A percentile compares a stretch with the other conserved stretches of the same genome.
These are phyloP conservation scores for Lycocorax pyrrhopterus DNA, from an alignment of 2,113 vertebrate species.

Conservation along the genomic window DNA sequence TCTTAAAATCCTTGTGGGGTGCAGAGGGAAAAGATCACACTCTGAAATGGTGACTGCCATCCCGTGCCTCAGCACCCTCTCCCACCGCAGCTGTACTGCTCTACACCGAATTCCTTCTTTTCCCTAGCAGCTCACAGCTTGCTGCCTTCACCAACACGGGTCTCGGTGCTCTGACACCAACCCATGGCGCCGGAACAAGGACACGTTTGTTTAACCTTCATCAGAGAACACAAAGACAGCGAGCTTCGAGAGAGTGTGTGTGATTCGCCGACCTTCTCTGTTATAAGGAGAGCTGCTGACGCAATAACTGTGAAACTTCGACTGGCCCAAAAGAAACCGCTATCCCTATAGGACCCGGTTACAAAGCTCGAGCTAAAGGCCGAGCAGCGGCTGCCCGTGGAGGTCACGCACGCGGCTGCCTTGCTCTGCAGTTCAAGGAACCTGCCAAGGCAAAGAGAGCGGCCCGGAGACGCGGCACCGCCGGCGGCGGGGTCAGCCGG, in stretches of 20 bases:
- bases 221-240: not conserved
- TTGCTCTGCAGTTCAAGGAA: too few relatives aligned
- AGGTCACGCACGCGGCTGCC: not conserved
- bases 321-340: not conserved
- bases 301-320: not conserved
- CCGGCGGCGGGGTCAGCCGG: not conserved
- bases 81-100: not conserved
- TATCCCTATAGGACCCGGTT: rapidly evolving
- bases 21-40: not conserved
- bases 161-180: not conserved
- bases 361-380: not conserved
- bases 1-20: not conserved
- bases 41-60: not conserved
- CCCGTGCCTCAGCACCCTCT: not conserved
- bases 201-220: not conserved
- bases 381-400: not conserved
- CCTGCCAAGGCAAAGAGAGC: rapidly evolving
- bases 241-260: not conserved
- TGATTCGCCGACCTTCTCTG: not conserved
- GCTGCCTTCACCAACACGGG: not conserved
- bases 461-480: not conserved
- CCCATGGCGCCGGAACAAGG: not conserved
- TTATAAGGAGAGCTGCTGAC: not conserved
- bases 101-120: rapidly evolving
- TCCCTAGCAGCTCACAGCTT: not conserved